These are phyloP conservation scores for Cyanoderma ruficeps DNA, from an alignment of 2,113 vertebrate species.

Conservation along the genomic window DNA sequence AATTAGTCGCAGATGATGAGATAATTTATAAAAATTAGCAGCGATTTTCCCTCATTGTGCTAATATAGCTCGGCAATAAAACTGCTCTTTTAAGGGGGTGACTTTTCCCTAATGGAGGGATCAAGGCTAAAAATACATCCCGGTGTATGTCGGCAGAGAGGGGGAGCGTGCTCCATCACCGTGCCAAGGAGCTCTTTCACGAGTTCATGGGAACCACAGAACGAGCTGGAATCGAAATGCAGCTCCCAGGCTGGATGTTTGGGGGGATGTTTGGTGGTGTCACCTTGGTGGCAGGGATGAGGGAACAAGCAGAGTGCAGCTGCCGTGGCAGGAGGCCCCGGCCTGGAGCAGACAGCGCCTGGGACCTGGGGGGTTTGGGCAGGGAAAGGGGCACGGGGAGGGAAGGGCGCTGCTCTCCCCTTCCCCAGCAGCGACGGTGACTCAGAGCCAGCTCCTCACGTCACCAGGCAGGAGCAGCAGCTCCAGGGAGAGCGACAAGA, in stretches of 20 bases:
- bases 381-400: not conserved
- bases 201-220: not conserved
- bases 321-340: not conserved
- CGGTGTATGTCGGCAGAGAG: not conserved
- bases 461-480: not conserved
- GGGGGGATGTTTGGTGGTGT: not conserved
- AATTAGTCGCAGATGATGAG: conserved; percentile 80
- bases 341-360: not conserved
- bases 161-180: not conserved
- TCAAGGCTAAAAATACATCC: conserved; percentile 26
- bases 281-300: conserved; percentile 29
- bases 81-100: conserved; percentile 46
- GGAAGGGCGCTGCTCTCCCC: not conserved
- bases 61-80: conserved; percentile 67
- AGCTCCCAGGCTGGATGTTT: not conserved
- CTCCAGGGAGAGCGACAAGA: not conserved
- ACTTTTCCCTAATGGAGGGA: conserved; percentile 62
- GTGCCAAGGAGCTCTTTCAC: not conserved
- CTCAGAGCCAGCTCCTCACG: not conserved
- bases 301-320: rapidly evolving
- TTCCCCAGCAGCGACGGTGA: not conserved
- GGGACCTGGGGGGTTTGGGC: not conserved
- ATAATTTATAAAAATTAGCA: conserved; percentile 81
- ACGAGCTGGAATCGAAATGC: conserved; percentile 17
- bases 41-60: conserved; percentile 75